Conservation (phyloP, 1,140 invertebrate genomes). For the Solen grandis region DNA sequence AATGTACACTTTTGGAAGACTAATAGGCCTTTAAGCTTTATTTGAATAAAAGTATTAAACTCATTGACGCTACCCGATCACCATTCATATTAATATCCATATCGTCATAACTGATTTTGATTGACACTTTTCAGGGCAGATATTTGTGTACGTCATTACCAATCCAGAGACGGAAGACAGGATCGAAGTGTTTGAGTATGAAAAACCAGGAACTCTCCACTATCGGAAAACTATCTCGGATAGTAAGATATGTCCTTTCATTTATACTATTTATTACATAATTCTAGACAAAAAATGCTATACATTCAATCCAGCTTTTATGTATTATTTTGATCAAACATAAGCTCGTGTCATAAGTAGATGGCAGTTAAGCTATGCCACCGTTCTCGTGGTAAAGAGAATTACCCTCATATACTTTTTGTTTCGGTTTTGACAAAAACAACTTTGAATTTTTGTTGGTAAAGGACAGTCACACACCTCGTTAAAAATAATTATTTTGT, state of each 20-base stretch:
- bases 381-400: neutral
- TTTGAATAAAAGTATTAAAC: no score
- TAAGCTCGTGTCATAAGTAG: neutral
- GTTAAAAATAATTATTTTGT: no score
- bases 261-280: neutral
- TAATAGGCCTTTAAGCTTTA: no score
- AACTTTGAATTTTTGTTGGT: no score
- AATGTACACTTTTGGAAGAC: no score
- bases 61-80: no score
- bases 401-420: neutral
- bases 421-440: neutral
- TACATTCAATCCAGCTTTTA: no score
- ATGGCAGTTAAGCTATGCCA: neutral
- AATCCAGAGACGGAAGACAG: constrained; percentile 1
- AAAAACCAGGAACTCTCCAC: neutral
- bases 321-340: neutral
- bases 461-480: no score
- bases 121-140: neutral
- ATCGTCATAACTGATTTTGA: no score
- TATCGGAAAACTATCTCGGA: constrained; percentile 7
- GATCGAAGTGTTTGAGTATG: no score
- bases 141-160: constrained; percentile 19
- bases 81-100: no score
- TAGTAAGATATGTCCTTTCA: neutral
- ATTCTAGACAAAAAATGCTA: neutral